Conservation (phyloP, 2,797 vertebrate species). For the Rhabdomys pumilio region DNA sequence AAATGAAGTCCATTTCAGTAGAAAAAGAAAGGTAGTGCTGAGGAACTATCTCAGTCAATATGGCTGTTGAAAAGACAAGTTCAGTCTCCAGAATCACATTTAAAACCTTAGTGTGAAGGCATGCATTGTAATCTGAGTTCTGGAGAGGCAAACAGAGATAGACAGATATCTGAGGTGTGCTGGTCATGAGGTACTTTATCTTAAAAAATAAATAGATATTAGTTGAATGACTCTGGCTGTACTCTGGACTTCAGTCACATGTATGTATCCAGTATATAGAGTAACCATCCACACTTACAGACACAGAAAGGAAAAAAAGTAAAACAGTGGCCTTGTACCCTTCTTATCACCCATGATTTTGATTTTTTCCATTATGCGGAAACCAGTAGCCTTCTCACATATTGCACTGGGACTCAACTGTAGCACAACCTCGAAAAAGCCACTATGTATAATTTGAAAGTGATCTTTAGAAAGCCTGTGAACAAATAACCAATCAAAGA, state of each 20-base stretch:
- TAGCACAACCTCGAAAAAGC: not conserved
- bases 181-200: not conserved
- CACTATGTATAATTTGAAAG: not conserved
- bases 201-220: not conserved
- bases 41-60: not conserved
- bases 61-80: not conserved
- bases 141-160: not conserved
- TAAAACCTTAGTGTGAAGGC: not conserved
- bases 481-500: not conserved
- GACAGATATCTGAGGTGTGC: not conserved
- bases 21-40: not conserved
- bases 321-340: not conserved
- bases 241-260: not conserved
- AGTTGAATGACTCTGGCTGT: not conserved
- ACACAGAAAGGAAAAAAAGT: not conserved
- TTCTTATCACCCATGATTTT: not conserved
- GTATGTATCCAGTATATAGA: not conserved
- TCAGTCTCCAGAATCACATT: not conserved
- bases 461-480: not conserved
- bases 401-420: not conserved
- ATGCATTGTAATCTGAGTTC: no score
- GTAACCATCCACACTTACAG: not conserved
- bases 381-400: slow-evolving; percentile 31
- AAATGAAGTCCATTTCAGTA: slow-evolving; percentile 57
- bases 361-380: not conserved